A percentile compares a stretch with the other conserved stretches of the same genome.
Evolutionary conservation across 1,140 invertebrate genomes (phyloP).

Genomic region (honey bee (Apis mellifera)): Amel_HAv3.1 CM009939.2:10907501-10908000

Average conservation of each 20-base stretch:
- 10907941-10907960: constrained; percentile 56
- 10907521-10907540: too few species aligned
- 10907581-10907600: background rate
- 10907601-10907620: background rate
- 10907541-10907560: too few species aligned
- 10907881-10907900: constrained; percentile 53
- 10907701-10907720: constrained; percentile 72
- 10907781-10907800: constrained; percentile 56
- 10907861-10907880: background rate
- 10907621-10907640: background rate
- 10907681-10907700: constrained; percentile 77
- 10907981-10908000: constrained; percentile 17
- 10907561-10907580: too few species aligned
- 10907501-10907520: too few species aligned
- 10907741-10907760: constrained; percentile 39
- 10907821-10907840: background rate
- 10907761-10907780: constrained; percentile 47
- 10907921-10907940: constrained; percentile 63
- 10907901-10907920: constrained; percentile 55
- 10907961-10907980: constrained; percentile 72
- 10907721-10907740: constrained; percentile 67
- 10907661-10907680: constrained; percentile 76
- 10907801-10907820: background rate
- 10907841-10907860: background rate
- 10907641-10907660: constrained; percentile 33